Evolutionary conservation across 2,797 vertebrate genomes (phyloP), one percentile per base, ranked within the genome.

Genomic region (Muscicapa striata): DNA sequence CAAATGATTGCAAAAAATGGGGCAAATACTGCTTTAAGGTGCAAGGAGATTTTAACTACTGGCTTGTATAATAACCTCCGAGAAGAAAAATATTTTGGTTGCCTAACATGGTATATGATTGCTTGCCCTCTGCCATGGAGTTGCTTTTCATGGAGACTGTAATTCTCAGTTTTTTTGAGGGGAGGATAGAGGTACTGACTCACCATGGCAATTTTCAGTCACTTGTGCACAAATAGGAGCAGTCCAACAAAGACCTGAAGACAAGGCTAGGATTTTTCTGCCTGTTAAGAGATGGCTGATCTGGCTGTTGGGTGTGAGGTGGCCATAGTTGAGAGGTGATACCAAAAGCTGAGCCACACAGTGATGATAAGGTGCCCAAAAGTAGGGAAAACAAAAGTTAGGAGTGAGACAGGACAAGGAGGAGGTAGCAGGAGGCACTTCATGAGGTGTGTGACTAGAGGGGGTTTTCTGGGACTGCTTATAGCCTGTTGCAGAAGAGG

Each of bases 221-320:
- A 18, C 29, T 20, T 55, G 10, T 21, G 22, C 27, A 30, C 0
- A 0, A 1, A 4, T 27, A 68, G 2, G 26, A 87, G 36, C 7
- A 26, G n/a, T n/a, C 26, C 62, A 24, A 5, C 29, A 48, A 78
- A 88, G 40, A 58, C 16, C 38, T 75, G 54, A 57, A 73, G 20
- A 36, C 24, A 52, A 16, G 34, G 9, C 23, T 26, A 7, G 16
- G 46, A 38, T 36, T 66, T 67, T 43, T 85, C 62, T 78, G 24
- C 20, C 38, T 74, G 5, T 13, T 46, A 38, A 67, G 14, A 58
- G 36, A 16, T 5, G 9, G 5, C 30, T 49, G 34, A 9, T 26
- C 57, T 27, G 11, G 9, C 21, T 41, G 23, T 17, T 40, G 43
- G 26, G 20, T 57, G 30, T 1, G 3, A 84, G 45, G 41, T 32